Conservation (phyloP, 2,113 vertebrate genomes). For the Haliaeetus leucogaster region DNA sequence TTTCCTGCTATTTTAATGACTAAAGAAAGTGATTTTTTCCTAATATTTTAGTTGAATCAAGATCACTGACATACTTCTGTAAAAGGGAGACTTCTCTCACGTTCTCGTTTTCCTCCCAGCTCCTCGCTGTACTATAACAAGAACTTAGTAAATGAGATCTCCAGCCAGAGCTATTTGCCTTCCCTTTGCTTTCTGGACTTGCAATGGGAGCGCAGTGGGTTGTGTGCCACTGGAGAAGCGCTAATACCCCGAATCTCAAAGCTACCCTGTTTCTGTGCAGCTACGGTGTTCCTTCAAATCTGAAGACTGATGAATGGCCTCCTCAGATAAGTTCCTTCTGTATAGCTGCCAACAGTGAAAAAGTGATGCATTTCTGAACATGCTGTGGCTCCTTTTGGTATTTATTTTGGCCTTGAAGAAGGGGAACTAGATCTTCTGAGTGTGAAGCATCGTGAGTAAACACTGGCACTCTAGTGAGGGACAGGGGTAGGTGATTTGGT, state of each 20-base stretch:
- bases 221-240: neutral
- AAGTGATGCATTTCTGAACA: constrained; percentile 18
- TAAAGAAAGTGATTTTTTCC: neutral
- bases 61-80: neutral
- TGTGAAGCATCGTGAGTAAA: neutral
- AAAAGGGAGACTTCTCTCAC: neutral
- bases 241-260: neutral
- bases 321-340: neutral
- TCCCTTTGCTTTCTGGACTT: neutral
- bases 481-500: neutral
- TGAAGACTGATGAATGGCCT: neutral
- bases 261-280: neutral
- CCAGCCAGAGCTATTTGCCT: neutral
- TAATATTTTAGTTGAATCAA: neutral
- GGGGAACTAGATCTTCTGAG: neutral
- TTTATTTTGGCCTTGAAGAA: constrained; percentile 17
- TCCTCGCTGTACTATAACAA: neutral
- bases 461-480: neutral
- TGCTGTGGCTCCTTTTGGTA: neutral
- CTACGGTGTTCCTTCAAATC: neutral
- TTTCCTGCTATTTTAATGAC: neutral
- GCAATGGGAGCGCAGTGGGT: neutral
- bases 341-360: neutral
- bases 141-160: neutral
- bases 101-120: neutral